Base-by-base conservation (phyloP, 37 sponge, comb jelly and placozoan genomes). In the Ephydatia muelleri region DNA sequence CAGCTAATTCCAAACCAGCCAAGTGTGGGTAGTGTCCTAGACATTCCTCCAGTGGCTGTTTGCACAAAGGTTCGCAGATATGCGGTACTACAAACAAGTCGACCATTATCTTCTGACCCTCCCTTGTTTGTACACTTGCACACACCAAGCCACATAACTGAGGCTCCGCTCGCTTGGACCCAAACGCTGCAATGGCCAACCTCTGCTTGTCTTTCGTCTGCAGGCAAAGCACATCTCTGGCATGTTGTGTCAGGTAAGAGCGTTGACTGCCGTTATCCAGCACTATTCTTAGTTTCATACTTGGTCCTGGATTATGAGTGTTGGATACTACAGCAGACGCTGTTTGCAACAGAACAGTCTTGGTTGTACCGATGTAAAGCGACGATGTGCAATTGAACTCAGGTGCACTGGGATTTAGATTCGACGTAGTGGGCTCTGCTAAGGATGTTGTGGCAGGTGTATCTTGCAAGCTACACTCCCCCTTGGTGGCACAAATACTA, bases 211-310 rank as follows among this genome's bases (percentile, higher is more conserved):
- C 40, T 35, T 6, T 28, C 38, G 69, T 80, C 69, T 6, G 68
- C 8, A 80, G 69, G 34, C 35, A 22, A 5, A 80, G 81, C 5
- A 37, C 8, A 25, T 80, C 64, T 47, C 57, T 70, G 57, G 83
- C 73, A 28, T 6, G 5, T 39, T 72, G 57, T 5, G 83, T 82
- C 73, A 82, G 28, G 83, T 72, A 82, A 57, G 83, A 82, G 13
- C 73, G 83, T 49, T 82, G 83, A 71, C 73, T 72, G 43, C 83
- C 83, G 27, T 32, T 38, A 32, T 82, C 83, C 49, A 82, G 6
- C 48, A 82, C 64, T 5, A 82, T 27, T 39, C 73, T 72, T 30
- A 82, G 31, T 12, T 72, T 82, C 22, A 30, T 8, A 72, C 57
- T 82, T 4, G 83, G 3, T n/a, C 16, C 13, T 38, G 69, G 38